Base-by-base conservation (phyloP, 2,888 invertebrate genomes). In the Serrognathus titanus region DNA sequence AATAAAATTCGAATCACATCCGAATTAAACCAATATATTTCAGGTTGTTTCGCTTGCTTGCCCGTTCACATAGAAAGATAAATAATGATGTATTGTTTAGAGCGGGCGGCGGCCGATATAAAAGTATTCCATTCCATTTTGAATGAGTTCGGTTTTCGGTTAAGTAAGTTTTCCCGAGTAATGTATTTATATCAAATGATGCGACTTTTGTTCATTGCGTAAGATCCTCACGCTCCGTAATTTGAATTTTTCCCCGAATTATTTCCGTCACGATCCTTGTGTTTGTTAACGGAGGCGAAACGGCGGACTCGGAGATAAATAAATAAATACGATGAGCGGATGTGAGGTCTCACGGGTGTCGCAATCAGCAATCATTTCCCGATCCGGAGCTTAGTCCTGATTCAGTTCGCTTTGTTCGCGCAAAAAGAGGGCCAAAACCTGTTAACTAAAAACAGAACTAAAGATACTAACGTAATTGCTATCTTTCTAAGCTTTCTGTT, bases 311-410 rank as follows among this genome's bases (percentile, higher is more conserved):
- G 12, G 46, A 46, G 46, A 53, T 37, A 37, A 47, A 35, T 36
- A 46, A 52, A 47, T n/a, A 43, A 43, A 43, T 16, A 11, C 43
- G 20, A 43, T 43, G 16, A 43, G 43, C 43, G 43, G 43, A 43
- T 43, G 43, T 16, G 13, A 49, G 63, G 63, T 69, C 70, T 68
- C 71, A 58, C 57, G 71, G 69, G 71, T 69, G 71, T 71, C 71
- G 70, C 71, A 71, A 71, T 71, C 71, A 71, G 68, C 71, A 65
- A 70, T 71, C 69, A 69, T 66, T 69, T 69, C 66, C 67, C 65
- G 64, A 63, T 65, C 59, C 53, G 59, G 55, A 60, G 49, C 41
- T 60, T 55, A 57, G 53, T 11, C 38, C 47, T 55, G 59, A 58
- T 53, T 57, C 55, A 48, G 51, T 57, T 55, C 55, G 46, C 60